phyloP scores from a whole-genome alignment of 2,797 vertebrate species.

The Galago senegalensis region DNA sequence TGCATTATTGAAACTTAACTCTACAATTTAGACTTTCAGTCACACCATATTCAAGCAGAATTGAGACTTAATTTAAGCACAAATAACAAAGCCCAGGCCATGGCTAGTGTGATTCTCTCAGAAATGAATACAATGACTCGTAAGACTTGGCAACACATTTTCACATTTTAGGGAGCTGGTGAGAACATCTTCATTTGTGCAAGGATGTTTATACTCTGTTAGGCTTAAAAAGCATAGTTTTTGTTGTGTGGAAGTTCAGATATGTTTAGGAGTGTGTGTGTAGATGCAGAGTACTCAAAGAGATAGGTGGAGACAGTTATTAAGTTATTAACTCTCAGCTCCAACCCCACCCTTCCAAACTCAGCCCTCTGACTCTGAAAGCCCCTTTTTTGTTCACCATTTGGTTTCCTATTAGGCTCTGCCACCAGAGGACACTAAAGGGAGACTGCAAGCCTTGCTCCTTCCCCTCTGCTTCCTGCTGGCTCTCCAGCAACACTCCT shows the following conservation, averaged over 20 bases:
- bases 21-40: background rate
- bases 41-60: background rate
- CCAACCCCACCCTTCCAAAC: background rate
- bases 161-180: background rate
- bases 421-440: background rate
- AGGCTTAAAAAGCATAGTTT: background rate
- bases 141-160: background rate
- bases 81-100: slow-evolving; percentile 34
- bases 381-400: background rate
- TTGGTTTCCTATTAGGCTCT: background rate
- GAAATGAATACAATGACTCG: background rate
- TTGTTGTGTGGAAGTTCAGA: background rate
- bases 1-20: background rate
- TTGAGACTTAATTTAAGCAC: background rate
- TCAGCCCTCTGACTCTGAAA: background rate
- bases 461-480: background rate
- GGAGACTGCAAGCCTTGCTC: background rate
- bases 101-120: background rate
- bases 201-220: background rate
- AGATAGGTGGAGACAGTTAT: background rate
- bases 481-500: background rate
- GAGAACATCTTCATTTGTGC: background rate
- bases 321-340: background rate
- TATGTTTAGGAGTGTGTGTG: background rate
- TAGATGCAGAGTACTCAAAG: background rate